phyloP scores from a whole-genome alignment of 2,888 invertebrate genomes.

The Thalpophila matura region DNA sequence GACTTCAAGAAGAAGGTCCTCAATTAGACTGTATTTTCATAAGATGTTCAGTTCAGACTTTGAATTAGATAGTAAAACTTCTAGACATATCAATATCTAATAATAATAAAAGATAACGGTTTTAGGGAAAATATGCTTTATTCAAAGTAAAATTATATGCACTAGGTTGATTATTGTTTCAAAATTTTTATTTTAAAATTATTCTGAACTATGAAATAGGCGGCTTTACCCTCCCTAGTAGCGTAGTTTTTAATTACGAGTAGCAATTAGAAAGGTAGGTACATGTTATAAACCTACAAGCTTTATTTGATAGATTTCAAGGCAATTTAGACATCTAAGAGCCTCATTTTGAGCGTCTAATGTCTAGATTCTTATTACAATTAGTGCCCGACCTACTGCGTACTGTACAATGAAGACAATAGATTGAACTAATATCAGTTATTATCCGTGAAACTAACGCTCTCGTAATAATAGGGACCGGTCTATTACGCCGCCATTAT shows the following conservation, averaged over 20 bases:
- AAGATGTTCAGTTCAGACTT: too few relatives aligned
- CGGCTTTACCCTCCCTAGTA: too few relatives aligned
- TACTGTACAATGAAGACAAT: slow-evolving; percentile 26
- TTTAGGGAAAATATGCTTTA: too few relatives aligned
- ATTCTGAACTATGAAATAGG: background rate
- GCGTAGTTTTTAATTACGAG: background rate
- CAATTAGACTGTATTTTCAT: too few relatives aligned
- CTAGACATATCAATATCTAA: too few relatives aligned
- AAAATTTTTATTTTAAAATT: too few relatives aligned
- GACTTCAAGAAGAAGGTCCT: too few relatives aligned
- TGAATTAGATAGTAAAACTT: too few relatives aligned
- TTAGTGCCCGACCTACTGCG: background rate
- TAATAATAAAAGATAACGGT: too few relatives aligned
- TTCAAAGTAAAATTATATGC: too few relatives aligned
- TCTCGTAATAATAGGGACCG: slow-evolving; percentile 40
- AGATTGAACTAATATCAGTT: slow-evolving; percentile 46
- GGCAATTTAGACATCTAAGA: background rate
- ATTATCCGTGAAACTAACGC: slow-evolving; percentile 42
- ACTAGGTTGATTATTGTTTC: too few relatives aligned
- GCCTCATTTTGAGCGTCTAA: background rate
- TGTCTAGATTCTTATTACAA: slow-evolving; percentile 14
- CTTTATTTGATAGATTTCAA: slow-evolving; percentile 2
- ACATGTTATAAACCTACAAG: background rate
- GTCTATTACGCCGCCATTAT: slow-evolving; percentile 33
- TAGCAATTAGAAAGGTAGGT: slow-evolving; percentile 9